A percentile compares a stretch with the other conserved stretches of the same genome.
Conservation (phyloP, 2,888 invertebrate genomes). For the Ormyrus rosae region DNA sequence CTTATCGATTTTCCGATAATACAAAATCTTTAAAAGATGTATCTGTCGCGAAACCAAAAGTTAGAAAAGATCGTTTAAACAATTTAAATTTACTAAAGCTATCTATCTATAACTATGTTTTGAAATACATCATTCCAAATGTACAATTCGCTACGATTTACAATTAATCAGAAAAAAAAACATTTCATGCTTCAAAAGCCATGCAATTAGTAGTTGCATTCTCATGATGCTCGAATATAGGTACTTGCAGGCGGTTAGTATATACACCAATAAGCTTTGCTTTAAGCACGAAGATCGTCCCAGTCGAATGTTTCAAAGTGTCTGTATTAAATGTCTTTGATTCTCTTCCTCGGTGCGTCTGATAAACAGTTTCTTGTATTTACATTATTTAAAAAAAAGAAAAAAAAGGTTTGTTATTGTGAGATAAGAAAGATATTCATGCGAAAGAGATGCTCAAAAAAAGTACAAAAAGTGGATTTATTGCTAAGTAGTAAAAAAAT, state of each 20-base stretch:
- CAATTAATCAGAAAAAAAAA: constrained; percentile 13
- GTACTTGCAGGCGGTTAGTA: constrained; percentile 29
- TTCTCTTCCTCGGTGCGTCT: too few relatives aligned
- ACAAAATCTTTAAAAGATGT: too few relatives aligned
- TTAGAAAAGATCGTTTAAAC: constrained; percentile 21
- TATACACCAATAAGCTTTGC: constrained; percentile 57
- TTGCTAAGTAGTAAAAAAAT: too few relatives aligned
- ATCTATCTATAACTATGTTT: not conserved
- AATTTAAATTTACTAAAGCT: not conserved
- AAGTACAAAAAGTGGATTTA: too few relatives aligned
- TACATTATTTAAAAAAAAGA: too few relatives aligned
- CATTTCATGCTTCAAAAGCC: constrained; percentile 44
- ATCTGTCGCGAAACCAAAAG: not conserved
- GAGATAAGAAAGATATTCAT: too few relatives aligned
- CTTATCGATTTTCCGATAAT: too few relatives aligned
- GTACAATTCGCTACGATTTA: not conserved
- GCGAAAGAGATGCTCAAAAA: too few relatives aligned
- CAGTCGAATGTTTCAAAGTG: constrained; percentile 59
- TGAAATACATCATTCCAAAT: too few relatives aligned
- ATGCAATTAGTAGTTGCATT: constrained; percentile 51
- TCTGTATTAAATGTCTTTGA: not conserved
- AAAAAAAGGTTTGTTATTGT: too few relatives aligned
- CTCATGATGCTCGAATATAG: constrained; percentile 39
- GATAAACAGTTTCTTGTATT: too few relatives aligned
- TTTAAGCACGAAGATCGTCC: constrained; percentile 70